Evolutionary conservation across 92 coral and sea anemone genomes (phyloP), one percentile per base, ranked within the genome.

Genomic region (Paramuricea clavata): DNA sequence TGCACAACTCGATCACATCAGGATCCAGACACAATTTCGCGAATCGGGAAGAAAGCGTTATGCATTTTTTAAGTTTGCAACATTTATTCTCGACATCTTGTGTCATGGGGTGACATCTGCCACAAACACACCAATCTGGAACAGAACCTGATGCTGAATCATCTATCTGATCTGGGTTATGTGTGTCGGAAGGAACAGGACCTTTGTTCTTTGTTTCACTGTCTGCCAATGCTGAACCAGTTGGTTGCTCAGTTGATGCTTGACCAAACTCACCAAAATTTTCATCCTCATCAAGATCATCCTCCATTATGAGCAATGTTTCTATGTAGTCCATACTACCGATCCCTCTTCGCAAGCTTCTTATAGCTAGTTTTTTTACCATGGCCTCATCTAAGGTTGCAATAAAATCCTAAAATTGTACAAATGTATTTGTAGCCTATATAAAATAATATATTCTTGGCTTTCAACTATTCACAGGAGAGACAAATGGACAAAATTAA

Each of bases 71-170:
- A 11, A 52, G 41, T 5, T 87, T 81, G 67, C 93, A 90, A 39
- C 93, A 90, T 21, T 83, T 33, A 42, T 89, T 89, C 47, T 89
- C 83, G 2, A 89, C 19, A 12, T 52, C 62, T 39, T 89, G 89
- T 10, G 90, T 69, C 93, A 89, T 79, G 65, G 78, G 74, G 0
- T 47, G 49, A 68, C 92, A 89, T 12, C 27, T 33, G 5, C 86
- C 83, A 80, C 92, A 89, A 74, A 85, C 82, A 84, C 92, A 89
- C 89, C 92, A 89, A 64, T 78, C 89, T 23, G 70, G 64, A 3
- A 3, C 1, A 56, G 25, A 5, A 17, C 6, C 6, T 3, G 23
- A 4, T 3, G 64, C 21, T 17, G 64, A 4, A 17, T 56, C 64
- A 5, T 52, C 21, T 21, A 52, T 17, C 3, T 15, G 19, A 15